Evolutionary conservation across 2,113 vertebrate species (phyloP).

Genomic region (Noctilio leporinus): DNA sequence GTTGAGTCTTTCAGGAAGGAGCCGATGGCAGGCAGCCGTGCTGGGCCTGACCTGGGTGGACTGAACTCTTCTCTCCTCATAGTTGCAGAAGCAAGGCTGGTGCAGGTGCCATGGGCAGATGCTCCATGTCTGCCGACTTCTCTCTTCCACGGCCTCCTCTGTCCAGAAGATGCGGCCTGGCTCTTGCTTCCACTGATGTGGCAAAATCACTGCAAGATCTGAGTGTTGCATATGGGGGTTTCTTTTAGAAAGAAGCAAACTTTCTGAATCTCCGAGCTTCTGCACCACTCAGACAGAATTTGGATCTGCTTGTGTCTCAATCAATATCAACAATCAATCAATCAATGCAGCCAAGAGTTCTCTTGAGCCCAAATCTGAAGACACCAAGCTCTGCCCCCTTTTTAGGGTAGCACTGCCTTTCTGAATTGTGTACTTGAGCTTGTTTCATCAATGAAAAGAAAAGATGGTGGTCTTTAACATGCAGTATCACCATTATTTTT

Average conservation of each 20-base stretch:
- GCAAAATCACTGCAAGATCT: background rate
- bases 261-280: background rate
- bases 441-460: background rate
- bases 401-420: background rate
- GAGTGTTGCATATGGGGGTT: background rate
- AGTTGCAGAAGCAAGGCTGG: background rate
- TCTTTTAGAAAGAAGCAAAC: background rate
- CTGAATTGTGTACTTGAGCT: background rate
- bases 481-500: background rate
- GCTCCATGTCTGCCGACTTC: background rate
- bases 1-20: background rate
- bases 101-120: background rate
- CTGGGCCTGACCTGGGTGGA: background rate
- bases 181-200: background rate
- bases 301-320: background rate
- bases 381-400: background rate
- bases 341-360: background rate
- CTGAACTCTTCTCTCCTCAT: background rate
- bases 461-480: background rate
- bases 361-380: too few relatives aligned
- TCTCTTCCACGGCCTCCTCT: background rate
- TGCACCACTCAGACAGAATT: background rate
- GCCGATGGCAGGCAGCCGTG: background rate
- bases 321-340: rapidly evolving
- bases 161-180: background rate